Conservation (phyloP, 2,113 vertebrate species). For the Amphiprion ocellaris region DNA sequence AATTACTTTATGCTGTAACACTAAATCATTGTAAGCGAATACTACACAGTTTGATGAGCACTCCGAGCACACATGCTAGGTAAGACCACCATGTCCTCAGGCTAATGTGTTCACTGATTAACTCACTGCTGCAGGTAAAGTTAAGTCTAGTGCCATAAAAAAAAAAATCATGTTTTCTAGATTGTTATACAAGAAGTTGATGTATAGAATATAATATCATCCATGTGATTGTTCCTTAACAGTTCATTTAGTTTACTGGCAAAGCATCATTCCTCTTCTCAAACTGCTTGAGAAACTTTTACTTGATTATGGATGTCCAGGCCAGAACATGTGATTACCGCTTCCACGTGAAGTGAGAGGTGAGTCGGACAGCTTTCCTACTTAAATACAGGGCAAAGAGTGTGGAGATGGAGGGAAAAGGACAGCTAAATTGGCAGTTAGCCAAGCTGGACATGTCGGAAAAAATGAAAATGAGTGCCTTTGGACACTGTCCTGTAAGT, state of each 20-base stretch:
- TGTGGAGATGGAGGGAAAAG: conserved; percentile 56
- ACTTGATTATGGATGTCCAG: conserved; percentile 75
- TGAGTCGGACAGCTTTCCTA: conserved; percentile 65
- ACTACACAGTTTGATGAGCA: not conserved
- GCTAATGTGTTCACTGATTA: not conserved
- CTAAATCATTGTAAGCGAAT: conserved; percentile 11
- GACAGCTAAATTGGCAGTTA: conserved; percentile 77
- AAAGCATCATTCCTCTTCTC: not conserved
- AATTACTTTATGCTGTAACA: not conserved
- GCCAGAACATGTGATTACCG: conserved; percentile 70
- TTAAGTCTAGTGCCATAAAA: not conserved
- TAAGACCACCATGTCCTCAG: conserved; percentile 17
- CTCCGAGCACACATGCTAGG: conserved; percentile 1
- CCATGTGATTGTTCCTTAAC: not conserved
- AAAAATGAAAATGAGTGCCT: conserved; percentile 75
- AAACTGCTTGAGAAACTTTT: conserved; percentile 73
- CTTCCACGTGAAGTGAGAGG: conserved; percentile 73
- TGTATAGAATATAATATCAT: conserved; percentile 20
- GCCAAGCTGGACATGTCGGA: conserved; percentile 68
- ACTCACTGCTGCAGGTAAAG: conserved; percentile 29
- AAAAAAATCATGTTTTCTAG: not conserved
- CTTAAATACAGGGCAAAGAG: conserved; percentile 77
- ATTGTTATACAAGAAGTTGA: conserved; percentile 25
- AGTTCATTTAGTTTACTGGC: not conserved
- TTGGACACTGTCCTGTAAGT: conserved; percentile 66